phyloP scores from a whole-genome alignment of 2,888 invertebrate species.

The Napeogenes inachia region DNA sequence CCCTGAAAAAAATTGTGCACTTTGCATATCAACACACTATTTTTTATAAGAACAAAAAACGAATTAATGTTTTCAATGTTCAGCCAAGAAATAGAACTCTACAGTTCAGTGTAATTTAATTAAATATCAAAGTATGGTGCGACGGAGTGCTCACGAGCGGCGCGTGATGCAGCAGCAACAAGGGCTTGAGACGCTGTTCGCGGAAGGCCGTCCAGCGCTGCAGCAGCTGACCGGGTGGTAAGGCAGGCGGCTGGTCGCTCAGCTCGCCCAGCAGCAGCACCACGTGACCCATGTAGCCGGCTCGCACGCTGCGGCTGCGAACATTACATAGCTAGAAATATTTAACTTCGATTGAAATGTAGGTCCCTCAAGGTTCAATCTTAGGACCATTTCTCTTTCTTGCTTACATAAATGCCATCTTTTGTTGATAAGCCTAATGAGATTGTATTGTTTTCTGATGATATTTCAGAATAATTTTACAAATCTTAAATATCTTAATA shows the following conservation, averaged over 20 bases:
- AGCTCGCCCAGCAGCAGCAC: constrained; percentile 30
- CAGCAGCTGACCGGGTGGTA: constrained; percentile 23
- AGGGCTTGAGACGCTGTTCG: constrained; percentile 39
- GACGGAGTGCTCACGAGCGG: constrained; percentile 46
- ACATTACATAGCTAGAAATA: neutral
- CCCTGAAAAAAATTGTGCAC: constrained; percentile 42
- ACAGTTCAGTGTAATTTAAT: too few relatives aligned
- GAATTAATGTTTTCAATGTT: too few relatives aligned
- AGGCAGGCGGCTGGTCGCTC: constrained; percentile 27
- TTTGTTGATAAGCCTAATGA: too few relatives aligned
- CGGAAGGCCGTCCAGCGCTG: constrained; percentile 44
- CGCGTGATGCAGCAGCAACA: constrained; percentile 47
- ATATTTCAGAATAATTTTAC: too few relatives aligned
- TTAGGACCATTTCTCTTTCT: neutral
- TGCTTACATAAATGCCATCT: too few relatives aligned
- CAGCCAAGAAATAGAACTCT: too few relatives aligned
- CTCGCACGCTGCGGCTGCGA: constrained; percentile 31
- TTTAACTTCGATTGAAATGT: neutral
- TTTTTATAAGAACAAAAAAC: too few relatives aligned
- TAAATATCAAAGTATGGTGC: neutral
- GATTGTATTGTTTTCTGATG: too few relatives aligned
- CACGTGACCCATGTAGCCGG: constrained; percentile 37
- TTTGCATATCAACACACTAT: too few relatives aligned
- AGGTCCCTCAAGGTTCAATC: too few relatives aligned
- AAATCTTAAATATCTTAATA: too few relatives aligned